Conservation (phyloP, 2,113 vertebrate genomes). For the Marcusenius ussheri region DNA sequence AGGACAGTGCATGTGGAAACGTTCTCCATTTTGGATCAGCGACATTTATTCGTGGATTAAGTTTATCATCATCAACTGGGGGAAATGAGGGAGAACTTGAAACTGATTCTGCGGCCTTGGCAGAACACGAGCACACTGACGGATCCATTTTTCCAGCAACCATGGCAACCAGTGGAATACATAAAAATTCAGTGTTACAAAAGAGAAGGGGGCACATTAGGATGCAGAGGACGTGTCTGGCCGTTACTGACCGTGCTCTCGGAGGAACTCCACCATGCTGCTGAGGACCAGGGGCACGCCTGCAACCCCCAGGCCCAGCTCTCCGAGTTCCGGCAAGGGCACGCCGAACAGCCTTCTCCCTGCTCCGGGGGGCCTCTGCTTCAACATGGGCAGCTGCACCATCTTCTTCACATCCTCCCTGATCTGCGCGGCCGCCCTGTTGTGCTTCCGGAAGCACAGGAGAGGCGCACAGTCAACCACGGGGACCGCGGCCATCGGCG, state of each 20-base stretch:
- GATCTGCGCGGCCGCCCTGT: constrained; percentile 68
- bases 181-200: background rate
- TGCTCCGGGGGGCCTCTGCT: constrained; percentile 33
- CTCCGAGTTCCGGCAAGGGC: constrained; percentile 63
- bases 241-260: constrained; percentile 57
- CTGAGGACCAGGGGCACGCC: constrained; percentile 70
- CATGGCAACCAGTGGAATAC: background rate
- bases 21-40: background rate
- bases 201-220: background rate
- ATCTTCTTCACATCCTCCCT: constrained; percentile 87
- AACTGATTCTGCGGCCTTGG: background rate
- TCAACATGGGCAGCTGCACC: constrained; percentile 60
- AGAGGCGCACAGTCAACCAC: constrained; percentile 50
- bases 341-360: constrained; percentile 64
- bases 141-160: background rate
- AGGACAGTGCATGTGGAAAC: background rate
- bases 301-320: constrained; percentile 62
- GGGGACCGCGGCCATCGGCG: constrained; percentile 22
- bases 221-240: background rate
- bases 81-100: background rate
- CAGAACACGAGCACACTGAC: background rate
- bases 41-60: background rate
- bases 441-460: constrained; percentile 70
- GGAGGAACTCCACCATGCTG: constrained; percentile 73
- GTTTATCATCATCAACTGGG: background rate